Percentiles rank a stretch among this genome's conserved stretches.
Conservation (phyloP, 2,888 invertebrate genomes). For the Dryococelus australis region DNA sequence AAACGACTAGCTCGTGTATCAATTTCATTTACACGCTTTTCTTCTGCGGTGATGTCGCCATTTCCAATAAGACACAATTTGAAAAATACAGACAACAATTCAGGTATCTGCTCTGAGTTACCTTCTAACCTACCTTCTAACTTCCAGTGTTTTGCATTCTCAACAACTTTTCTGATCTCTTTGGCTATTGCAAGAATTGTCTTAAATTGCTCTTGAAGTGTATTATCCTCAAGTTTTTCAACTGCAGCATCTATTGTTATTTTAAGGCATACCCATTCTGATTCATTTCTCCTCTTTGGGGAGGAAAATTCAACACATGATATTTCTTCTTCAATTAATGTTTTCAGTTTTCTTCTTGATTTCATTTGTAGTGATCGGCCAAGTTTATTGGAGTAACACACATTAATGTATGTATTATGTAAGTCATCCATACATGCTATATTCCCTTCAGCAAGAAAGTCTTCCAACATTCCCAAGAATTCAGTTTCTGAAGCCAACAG, state of each 20-base stretch:
- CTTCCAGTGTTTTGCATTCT: background rate
- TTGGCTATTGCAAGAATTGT: background rate
- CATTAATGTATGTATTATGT: constrained; percentile 7
- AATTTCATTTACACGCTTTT: no score
- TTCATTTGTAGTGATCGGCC: background rate
- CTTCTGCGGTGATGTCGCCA: no score
- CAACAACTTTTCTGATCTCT: background rate
- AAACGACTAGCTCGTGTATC: background rate
- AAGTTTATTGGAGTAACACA: no score
- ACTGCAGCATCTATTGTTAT: background rate
- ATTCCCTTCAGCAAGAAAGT: no score
- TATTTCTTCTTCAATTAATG: background rate
- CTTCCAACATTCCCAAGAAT: no score
- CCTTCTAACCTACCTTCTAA: background rate
- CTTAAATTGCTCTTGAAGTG: background rate
- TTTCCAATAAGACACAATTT: background rate
- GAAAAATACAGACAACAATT: background rate
- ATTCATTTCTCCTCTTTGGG: background rate
- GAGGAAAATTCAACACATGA: no score
- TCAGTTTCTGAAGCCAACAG: background rate
- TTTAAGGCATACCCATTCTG: background rate
- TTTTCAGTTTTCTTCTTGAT: background rate
- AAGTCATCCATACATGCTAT: background rate
- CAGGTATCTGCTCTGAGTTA: background rate
- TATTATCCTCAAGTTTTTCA: background rate